Base-by-base conservation (phyloP, 2,797 vertebrate species). In the Hemitrygon akajei region DNA sequence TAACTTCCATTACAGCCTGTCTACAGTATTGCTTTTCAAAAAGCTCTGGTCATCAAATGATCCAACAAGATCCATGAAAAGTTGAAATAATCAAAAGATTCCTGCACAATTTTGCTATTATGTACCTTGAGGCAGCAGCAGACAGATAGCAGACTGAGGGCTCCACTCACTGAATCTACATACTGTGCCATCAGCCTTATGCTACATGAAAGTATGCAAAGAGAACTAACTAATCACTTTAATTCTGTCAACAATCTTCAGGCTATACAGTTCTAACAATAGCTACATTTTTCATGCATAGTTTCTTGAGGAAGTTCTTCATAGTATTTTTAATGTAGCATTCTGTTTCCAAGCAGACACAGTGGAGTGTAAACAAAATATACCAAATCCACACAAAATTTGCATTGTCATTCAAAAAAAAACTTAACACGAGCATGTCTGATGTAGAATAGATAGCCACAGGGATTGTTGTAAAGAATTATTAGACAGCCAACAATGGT, bases 1-100 rank as follows among this genome's bases (percentile, higher is more conserved):
- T 16, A 89, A 89, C n/a, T 37, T 34, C 86, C 60, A 89, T 89
- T 89, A 37, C n/a, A 89, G n/a, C 63, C 22, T 89, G n/a, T 89
- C 86, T 37, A 34, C n/a, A 37, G 63, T 6, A 0, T 60, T 56
- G 16, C 18, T 56, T 82, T 47, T 60, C 56, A 86, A 60, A 86
- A 86, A 27, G 25, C 56, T 86, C 60, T 37, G n/a, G n/a, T 89
- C 86, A 37, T 11, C 86, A 89, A 69, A 89, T 89, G 86, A 89
- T 69, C 63, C 7, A 89, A 34, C 86, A 89, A 89, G 37, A 69
- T 69, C 86, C n/a, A 69, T 89, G 86, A 34, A 89, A 7, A 20
- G 16, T 69, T 9, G 16, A 89, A 69, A 69, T 18, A 89, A 69
- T 69, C 86, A 66, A 69, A 89, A 63, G 60, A 22, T 89, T n/a